A percentile compares a stretch with the other conserved stretches of the same genome.
Conservation (phyloP, 2,888 invertebrate genomes). For the Drosophila fungiperda region DNA sequence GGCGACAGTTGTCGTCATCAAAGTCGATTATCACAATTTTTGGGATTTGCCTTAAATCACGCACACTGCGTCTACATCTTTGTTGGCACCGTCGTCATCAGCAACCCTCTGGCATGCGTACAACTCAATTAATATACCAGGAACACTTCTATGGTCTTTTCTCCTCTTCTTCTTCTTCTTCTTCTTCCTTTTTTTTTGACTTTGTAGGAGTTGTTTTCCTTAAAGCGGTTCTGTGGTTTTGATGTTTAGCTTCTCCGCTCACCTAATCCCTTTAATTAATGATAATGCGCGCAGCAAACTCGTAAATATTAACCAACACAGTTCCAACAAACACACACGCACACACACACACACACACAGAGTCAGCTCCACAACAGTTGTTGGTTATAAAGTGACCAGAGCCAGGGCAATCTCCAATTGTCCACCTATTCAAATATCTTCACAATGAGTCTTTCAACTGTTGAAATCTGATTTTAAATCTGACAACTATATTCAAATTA, state of each 20-base stretch:
- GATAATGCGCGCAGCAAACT: conserved; percentile 70
- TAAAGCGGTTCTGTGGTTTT: conserved; percentile 76
- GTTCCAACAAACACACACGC: neutral
- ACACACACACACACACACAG: neutral
- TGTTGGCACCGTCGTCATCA: conserved; percentile 16
- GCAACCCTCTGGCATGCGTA: conserved; percentile 44
- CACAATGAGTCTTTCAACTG: neutral
- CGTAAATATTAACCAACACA: conserved; percentile 47
- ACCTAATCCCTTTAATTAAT: conserved; percentile 80
- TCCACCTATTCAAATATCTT: neutral
- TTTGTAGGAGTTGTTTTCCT: conserved; percentile 46
- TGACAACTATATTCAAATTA: neutral
- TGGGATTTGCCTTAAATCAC: conserved; percentile 78
- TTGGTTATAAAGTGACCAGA: neutral
- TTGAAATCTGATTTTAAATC: neutral
- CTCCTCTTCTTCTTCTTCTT: neutral
- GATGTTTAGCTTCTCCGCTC: conserved; percentile 42
- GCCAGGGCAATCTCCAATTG: conserved; percentile 3
- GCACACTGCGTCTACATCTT: conserved; percentile 54
- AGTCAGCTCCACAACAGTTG: neutral
- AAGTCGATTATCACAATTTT: conserved; percentile 77
- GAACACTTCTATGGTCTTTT: conserved; percentile 16
- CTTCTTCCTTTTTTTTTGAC: conserved; percentile 3
- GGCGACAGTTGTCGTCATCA: conserved; percentile 64
- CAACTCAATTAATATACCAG: conserved; percentile 79